phyloP scores from a whole-genome alignment of 2,797 vertebrate genomes.

The Poeciliopsis presidionis region DNA sequence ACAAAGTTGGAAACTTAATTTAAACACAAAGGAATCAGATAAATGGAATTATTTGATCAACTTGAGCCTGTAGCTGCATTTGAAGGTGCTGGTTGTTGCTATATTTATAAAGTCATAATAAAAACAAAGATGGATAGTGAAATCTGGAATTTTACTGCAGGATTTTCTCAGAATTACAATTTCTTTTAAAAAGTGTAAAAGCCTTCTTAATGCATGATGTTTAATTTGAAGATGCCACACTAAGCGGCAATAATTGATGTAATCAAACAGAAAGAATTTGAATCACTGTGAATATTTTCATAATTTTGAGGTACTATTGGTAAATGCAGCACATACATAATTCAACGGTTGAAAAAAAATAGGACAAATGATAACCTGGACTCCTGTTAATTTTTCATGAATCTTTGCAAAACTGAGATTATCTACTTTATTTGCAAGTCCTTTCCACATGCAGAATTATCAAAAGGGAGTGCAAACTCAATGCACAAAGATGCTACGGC shows the following conservation, averaged over 20 bases:
- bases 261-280: not conserved
- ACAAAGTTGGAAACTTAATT: too few relatives aligned
- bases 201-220: not conserved
- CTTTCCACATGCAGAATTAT: not conserved
- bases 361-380: not conserved
- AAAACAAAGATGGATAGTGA: not conserved
- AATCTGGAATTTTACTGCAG: not conserved
- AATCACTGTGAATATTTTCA: not conserved
- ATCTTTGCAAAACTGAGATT: not conserved
- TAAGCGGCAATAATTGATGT: not conserved
- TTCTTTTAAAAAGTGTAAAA: not conserved
- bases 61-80: not conserved
- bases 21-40: not conserved
- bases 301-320: not conserved
- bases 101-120: not conserved
- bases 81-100: not conserved
- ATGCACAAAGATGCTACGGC: not conserved
- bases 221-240: not conserved
- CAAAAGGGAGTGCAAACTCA: not conserved
- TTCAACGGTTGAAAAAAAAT: not conserved
- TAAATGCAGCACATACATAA: too few relatives aligned
- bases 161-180: not conserved
- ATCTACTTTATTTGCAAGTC: not conserved
- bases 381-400: not conserved
- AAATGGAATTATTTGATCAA: not conserved